Conservation (phyloP, 2,888 invertebrate species). For the Caenorhabditis plicata region DNA sequence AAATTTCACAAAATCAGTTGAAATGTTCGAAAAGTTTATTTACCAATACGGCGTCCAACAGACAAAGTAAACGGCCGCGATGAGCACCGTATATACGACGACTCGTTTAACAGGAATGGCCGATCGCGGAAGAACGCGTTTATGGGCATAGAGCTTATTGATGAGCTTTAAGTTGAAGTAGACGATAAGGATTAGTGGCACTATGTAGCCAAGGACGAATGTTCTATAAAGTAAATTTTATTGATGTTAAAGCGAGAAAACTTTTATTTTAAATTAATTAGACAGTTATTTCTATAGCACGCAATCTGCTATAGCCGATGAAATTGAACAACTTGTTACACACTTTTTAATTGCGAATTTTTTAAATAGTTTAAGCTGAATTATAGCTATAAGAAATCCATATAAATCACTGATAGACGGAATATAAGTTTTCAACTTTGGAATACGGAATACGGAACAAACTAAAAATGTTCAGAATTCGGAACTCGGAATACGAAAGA, state of each 20-base stretch:
- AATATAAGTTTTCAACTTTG: no score
- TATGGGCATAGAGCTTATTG: constrained; percentile 55
- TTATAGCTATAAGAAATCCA: no score
- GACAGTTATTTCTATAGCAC: neutral
- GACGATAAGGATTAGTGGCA: constrained; percentile 58
- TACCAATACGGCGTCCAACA: constrained; percentile 65
- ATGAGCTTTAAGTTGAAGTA: constrained; percentile 61
- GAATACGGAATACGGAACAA: no score
- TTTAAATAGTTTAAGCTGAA: no score
- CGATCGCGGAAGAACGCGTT: constrained; percentile 48
- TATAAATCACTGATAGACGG: no score
- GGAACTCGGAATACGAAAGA: no score
- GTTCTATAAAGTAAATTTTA: constrained; percentile 40
- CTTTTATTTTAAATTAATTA: neutral
- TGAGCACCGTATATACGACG: constrained; percentile 57
- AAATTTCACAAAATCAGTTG: constrained; percentile 1
- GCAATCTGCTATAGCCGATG: no score
- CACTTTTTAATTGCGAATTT: no score
- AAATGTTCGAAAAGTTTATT: neutral
- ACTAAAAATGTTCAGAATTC: no score
- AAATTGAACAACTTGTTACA: no score
- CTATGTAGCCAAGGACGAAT: constrained; percentile 60
- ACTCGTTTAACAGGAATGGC: constrained; percentile 60
- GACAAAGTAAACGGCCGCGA: constrained; percentile 61
- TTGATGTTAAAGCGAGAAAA: no score